Base-by-base conservation (phyloP, 2,797 vertebrate species). In the Lagodon rhomboides region DNA sequence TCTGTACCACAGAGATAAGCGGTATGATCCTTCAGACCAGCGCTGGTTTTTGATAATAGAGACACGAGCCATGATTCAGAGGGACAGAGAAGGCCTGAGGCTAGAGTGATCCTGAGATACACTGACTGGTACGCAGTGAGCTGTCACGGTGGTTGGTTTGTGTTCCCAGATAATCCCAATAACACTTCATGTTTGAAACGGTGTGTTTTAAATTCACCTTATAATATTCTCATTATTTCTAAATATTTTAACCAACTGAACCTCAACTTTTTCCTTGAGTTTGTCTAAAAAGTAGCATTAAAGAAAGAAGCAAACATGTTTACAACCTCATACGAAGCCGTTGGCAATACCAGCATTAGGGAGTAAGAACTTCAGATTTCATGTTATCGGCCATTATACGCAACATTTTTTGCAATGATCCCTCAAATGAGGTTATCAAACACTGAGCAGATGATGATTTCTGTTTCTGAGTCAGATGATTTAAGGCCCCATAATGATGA, bases 71-170 rank as follows among this genome's bases (percentile, higher is more conserved):
- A 13, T 82, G 82, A 86, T 85, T 82, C 77, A 86, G 44, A 84
- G 80, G 77, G 68, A 87, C 86, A 91, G 63, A 50, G 43, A 69
- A 76, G 71, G 78, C 90, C 86, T 80, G 85, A 87, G 87, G 91
- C 83, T 41, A 43, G 2, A 68, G 58, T 81, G 85, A 90, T 83
- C 53, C 62, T 74, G 46, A 82, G 88, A 90, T 85, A 54, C 18
- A 61, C 23, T 85, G 87, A 34, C 85, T 85, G 69, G 18, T 83
- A 75, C 55, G 60, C 46, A 54, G 11, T 44, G 71, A 83, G 50
- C 72, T 78, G 68, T 84, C 56, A 67, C 44, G 38, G 12, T 41
- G 47, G 23, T 16, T 66, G 53, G 17, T 68, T 68, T 82, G 62
- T 78, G 66, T 68, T 74, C 11, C 12, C 50, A 60, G 18, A 56